Conservation (phyloP, 2,888 invertebrate species). For the Metallyticus violacea region DNA sequence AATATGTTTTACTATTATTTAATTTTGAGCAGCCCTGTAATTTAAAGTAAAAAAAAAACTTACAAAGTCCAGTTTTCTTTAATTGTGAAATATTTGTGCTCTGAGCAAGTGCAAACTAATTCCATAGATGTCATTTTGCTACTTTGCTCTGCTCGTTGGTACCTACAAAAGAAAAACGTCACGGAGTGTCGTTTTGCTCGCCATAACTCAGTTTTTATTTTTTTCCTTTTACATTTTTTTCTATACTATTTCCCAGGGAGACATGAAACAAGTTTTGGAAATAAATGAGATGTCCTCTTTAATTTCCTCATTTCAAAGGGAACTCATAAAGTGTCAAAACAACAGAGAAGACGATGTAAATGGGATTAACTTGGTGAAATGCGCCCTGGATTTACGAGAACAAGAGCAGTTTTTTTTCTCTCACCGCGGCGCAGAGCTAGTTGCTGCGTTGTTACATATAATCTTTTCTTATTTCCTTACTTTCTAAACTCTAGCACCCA, state of each 20-base stretch:
- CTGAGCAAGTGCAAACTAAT: background rate
- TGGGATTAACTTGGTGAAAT: background rate
- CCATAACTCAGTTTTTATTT: background rate
- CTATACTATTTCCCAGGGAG: background rate
- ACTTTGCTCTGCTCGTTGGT: background rate
- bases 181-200: background rate
- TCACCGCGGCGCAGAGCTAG: background rate
- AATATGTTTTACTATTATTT: no score
- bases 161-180: background rate
- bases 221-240: no score
- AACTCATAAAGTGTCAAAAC: background rate
- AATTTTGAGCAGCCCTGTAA: no score
- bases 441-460: background rate
- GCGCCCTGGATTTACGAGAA: background rate
- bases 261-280: background rate
- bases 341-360: background rate
- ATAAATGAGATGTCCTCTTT: background rate
- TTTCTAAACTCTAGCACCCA: background rate
- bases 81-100: background rate
- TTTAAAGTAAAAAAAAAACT: no score
- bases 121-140: background rate
- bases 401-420: background rate
- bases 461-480: background rate
- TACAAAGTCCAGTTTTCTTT: no score
- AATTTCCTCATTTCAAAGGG: background rate